Evolutionary conservation across 2,888 invertebrate genomes (phyloP).

Genomic region (Dicyrtomina minuta): DNA sequence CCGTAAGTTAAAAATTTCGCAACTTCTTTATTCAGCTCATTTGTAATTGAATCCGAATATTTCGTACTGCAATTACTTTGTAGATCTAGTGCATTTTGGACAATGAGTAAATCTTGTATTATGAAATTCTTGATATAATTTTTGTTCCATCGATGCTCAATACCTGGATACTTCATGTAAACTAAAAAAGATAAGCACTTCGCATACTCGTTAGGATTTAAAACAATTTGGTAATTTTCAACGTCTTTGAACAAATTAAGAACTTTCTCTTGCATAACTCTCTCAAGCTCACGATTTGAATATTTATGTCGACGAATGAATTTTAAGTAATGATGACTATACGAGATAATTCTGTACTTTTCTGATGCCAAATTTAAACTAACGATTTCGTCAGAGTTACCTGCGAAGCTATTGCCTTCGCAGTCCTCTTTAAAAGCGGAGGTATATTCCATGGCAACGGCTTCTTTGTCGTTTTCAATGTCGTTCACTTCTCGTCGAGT

Average conservation of each 20-base stretch:
- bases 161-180: not conserved
- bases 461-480: too few relatives aligned
- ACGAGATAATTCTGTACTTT: slow-evolving; percentile 25
- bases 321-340: slow-evolving; percentile 38
- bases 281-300: too few relatives aligned
- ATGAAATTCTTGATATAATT: not conserved
- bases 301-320: slow-evolving; percentile 21
- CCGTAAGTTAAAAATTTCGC: not conserved
- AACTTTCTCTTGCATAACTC: too few relatives aligned
- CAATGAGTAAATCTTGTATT: not conserved
- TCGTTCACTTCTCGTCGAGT: too few relatives aligned
- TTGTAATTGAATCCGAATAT: not conserved
- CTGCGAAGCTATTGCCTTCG: not conserved
- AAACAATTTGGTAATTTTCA: not conserved
- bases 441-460: too few relatives aligned
- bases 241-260: too few relatives aligned
- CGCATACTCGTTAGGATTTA: not conserved
- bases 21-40: not conserved
- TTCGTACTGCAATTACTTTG: not conserved
- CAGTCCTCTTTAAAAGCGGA: too few relatives aligned
- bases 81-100: not conserved
- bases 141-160: not conserved
- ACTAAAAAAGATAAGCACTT: not conserved
- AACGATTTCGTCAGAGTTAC: too few relatives aligned
- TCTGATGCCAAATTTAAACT: too few relatives aligned